These are phyloP conservation scores for Babylonia areolata DNA, from an alignment of 1,140 invertebrate genomes.

Conservation along the genomic window DNA sequence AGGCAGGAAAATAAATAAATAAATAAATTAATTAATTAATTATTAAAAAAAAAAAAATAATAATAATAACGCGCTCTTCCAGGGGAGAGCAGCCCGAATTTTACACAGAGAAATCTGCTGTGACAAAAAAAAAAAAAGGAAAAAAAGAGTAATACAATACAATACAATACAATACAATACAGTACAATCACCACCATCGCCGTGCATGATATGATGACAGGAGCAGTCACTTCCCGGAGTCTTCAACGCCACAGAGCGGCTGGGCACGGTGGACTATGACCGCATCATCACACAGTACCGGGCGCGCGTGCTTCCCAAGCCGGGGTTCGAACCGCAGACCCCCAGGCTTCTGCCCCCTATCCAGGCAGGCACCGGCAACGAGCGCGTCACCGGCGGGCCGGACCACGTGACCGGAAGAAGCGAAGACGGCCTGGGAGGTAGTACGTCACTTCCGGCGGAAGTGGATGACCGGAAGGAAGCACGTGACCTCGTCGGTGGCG, in stretches of 20 bases:
- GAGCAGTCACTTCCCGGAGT: slow-evolving; percentile 57
- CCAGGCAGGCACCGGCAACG: not conserved
- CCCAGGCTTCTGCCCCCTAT: not conserved
- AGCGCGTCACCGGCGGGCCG: not conserved
- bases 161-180: too few species aligned
- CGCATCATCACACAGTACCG: slow-evolving; percentile 51
- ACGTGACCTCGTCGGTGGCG: not conserved
- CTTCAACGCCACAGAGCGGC: slow-evolving; percentile 50
- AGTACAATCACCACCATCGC: too few species aligned
- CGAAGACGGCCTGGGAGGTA: not conserved
- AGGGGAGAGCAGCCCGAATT: too few species aligned
- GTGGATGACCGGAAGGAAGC: not conserved
- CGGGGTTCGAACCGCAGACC: not conserved
- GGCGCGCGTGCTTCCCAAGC: slow-evolving; percentile 40
- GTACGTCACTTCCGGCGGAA: not conserved
- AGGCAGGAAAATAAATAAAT: too few species aligned
- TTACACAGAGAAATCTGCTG: too few species aligned
- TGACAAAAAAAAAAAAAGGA: too few species aligned
- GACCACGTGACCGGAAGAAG: not conserved
- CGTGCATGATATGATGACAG: too few species aligned
- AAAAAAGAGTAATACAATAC: too few species aligned
- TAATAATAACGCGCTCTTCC: too few species aligned
- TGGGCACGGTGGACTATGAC: slow-evolving; percentile 59
- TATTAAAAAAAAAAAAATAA: too few species aligned
- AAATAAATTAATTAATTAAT: too few species aligned